Base-by-base conservation (phyloP, 2,113 vertebrate genomes). In the Cynoglossus semilaevis region DNA sequence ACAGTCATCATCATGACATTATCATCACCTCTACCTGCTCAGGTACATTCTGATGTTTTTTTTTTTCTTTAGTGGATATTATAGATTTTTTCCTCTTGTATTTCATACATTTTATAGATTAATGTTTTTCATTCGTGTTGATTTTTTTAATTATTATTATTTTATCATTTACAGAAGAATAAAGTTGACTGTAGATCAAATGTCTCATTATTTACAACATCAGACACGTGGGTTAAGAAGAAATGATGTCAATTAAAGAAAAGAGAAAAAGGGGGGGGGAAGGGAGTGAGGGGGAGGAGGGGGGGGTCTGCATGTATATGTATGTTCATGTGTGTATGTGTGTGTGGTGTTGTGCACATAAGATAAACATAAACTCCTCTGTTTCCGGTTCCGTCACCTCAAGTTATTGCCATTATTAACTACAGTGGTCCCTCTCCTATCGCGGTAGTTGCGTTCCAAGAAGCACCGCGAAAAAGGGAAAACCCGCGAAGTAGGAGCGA, bases 91-190 rank as follows among this genome's bases (percentile, higher is more conserved):
- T 73, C 63, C n/a, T 58, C 72, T 75, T 68, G 58, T 73, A 74
- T 66, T 74, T 83, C 59, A 60, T 70, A 76, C 63, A 76, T 84
- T 64, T 75, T 67, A 79, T 76, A 76, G 74, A 12, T 41, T 79
- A 75, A 67, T 80, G 55, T 77, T 29, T 81, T 67, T 79, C 67
- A 86, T 87, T 76, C 82, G 81, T 68, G 66, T 88, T 67, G 53
- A 72, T 80, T 52, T 81, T 58, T 81, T 79, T 41, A 38, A 10
- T 38, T 38, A 9, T 38, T 10, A 10, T 41, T 41, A 13, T 69
- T 82, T 82, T 70, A 72, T 84, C 45, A 79, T 85, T 82, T 82
- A 87, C 83, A 85, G 48, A 79, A 85, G 76, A 85, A 86, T 80
- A 84, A 85, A 82, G 63, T 85, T 61, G 66, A 84, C 68, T 67